Evolutionary conservation across 2,113 vertebrate species (phyloP).

Genomic region (Colossoma macropomum): DNA sequence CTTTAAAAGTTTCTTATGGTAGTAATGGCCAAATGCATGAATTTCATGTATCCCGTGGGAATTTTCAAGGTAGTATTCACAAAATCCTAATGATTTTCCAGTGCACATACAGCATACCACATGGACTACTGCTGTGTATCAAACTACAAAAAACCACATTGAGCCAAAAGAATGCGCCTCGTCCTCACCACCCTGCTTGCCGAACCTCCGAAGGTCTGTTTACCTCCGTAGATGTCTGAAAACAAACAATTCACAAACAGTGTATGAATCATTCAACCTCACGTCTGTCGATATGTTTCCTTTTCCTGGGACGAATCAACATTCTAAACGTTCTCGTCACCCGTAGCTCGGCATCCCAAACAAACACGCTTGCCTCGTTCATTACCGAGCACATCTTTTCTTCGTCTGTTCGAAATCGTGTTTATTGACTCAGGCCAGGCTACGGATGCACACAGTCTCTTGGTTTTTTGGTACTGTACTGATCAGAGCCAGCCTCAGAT

Average conservation of each 20-base stretch:
- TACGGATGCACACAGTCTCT: background rate
- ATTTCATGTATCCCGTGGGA: no score
- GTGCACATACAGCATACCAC: background rate
- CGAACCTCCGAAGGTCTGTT: constrained; percentile 33
- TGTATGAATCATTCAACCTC: constrained; percentile 51
- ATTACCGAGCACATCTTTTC: constrained; percentile 4
- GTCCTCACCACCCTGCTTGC: background rate
- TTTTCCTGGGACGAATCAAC: constrained; percentile 40
- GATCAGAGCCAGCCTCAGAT: background rate
- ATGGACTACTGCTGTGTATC: background rate
- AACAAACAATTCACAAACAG: constrained; percentile 45
- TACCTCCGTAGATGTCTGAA: constrained; percentile 19
- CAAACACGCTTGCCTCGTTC: constrained; percentile 36
- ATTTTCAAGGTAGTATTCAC: background rate
- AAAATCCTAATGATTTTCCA: background rate
- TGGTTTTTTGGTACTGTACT: background rate
- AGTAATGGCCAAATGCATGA: no score
- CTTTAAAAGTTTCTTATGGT: no score
- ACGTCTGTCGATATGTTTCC: constrained; percentile 26
- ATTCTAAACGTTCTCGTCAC: constrained; percentile 14
- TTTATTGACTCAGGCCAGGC: constrained; percentile 27
- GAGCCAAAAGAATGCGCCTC: background rate
- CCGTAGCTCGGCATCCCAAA: constrained; percentile 22
- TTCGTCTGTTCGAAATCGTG: constrained; percentile 26
- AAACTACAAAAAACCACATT: constrained; percentile 19